Evolutionary conservation across 2,888 invertebrate species (phyloP), one percentile per base, ranked within the genome.

Genomic region (Tipula helvola): DNA sequence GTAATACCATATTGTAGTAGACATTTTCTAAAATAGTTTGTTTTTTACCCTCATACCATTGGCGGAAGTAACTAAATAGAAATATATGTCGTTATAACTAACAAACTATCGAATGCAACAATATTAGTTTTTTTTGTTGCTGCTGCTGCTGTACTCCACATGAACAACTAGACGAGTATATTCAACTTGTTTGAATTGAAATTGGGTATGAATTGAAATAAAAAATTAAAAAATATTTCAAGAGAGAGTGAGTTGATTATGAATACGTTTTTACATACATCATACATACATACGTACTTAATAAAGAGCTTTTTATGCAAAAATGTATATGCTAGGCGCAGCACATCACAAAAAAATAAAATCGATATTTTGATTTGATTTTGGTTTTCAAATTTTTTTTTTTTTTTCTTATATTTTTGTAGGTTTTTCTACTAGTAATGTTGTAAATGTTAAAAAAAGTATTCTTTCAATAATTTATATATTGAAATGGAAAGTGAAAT

Each of bases 81-180:
- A 71, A 71, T 71, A 28, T 71, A 28, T 28, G 71, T 71, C 7
- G 71, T 71, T n/a, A 71, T 71, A 71, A 28, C 71, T 71, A 71
- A 71, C 71, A 71, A 71, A 71, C 71, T 71, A 71, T 71, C 71
- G 71, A 71, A 71, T 71, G 71, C 71, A 71, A 71, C 71, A 71
- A 71, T 71, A 71, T 71, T 71, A 71, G 28, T 71, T 71, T 28
- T 71, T 28, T 71, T 71, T 71, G 7, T 10, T 71, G 2, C 10
- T 71, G 28, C 28, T 28, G 28, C 1, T 28, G 28, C 28, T 28
- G 28, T 28, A 28, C 28, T 28, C 52, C 0, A n/a, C 47, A 28
- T 28, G 28, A 47, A n/a, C 3, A 52, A 28, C 71, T 71, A 71
- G 71, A 71, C 28, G 71, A 71, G 28, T 13, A 71, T 28, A 28